Conservation (phyloP, 2,888 invertebrate species). For the Meteorus colon region DNA sequence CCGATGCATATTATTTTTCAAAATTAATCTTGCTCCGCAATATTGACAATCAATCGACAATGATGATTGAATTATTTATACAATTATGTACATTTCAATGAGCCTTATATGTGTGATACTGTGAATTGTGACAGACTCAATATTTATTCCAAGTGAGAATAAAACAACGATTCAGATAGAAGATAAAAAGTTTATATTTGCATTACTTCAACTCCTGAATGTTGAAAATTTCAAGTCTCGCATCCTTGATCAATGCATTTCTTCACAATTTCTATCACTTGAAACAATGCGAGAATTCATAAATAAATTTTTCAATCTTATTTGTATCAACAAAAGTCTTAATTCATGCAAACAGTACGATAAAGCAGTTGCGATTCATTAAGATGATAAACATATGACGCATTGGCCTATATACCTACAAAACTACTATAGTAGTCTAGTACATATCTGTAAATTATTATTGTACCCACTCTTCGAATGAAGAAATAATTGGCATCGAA, state of each 20-base stretch:
- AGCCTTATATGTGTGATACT: not conserved
- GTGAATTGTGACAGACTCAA: no score
- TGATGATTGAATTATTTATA: not conserved
- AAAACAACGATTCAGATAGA: not conserved
- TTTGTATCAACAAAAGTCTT: not conserved
- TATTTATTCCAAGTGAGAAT: not conserved
- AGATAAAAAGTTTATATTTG: not conserved
- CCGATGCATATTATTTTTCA: no score
- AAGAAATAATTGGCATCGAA: not conserved
- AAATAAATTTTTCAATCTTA: slow-evolving; percentile 1
- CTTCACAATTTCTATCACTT: not conserved
- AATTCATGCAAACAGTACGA: slow-evolving; percentile 1
- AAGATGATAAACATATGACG: not conserved
- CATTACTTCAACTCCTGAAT: not conserved
- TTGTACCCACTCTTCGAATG: not conserved
- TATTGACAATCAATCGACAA: no score
- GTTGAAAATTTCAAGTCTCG: not conserved
- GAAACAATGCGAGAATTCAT: not conserved
- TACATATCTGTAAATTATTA: not conserved
- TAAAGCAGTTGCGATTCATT: not conserved
- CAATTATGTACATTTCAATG: not conserved
- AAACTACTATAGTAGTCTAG: slow-evolving; percentile 1
- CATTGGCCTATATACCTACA: slow-evolving; percentile 8
- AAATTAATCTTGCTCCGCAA: no score
- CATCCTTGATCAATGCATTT: not conserved